Evolutionary conservation across 1,140 invertebrate genomes (phyloP).

Genomic region (Drosophila albomicans): DNA sequence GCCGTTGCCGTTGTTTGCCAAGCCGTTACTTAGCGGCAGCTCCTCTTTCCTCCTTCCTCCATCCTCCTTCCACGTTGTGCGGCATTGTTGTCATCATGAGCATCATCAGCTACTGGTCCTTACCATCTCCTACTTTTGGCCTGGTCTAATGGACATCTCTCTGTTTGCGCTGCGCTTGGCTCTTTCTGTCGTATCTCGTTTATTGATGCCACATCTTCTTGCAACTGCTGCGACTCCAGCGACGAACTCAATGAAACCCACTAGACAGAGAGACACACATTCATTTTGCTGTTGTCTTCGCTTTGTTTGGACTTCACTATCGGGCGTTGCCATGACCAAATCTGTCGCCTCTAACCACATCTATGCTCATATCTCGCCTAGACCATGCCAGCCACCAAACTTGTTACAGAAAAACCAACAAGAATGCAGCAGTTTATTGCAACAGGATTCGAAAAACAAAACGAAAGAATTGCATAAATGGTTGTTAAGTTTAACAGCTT

Average conservation of each 20-base stretch:
- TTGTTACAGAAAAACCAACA: conserved; percentile 15
- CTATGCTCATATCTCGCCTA: conserved; percentile 23
- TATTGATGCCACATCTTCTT: conserved; percentile 71
- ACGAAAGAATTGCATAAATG: conserved; percentile 12
- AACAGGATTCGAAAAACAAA: conserved; percentile 16
- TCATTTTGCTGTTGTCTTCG: conserved; percentile 47
- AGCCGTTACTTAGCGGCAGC: conserved; percentile 65
- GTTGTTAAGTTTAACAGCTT: not conserved
- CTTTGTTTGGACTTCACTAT: conserved; percentile 55
- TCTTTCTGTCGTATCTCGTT: conserved; percentile 68
- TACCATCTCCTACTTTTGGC: conserved; percentile 37
- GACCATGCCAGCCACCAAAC: conserved; percentile 17
- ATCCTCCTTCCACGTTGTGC: conserved; percentile 10
- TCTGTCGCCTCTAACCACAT: conserved; percentile 27
- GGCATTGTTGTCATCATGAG: conserved; percentile 25
- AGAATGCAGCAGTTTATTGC: conserved; percentile 39
- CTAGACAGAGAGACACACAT: conserved; percentile 30
- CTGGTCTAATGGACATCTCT: conserved; percentile 64
- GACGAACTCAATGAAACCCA: conserved; percentile 52
- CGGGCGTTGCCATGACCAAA: conserved; percentile 58
- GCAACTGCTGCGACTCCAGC: conserved; percentile 14
- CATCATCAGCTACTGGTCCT: conserved; percentile 50
- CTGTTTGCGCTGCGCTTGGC: conserved; percentile 57
- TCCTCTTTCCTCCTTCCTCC: conserved; percentile 4
- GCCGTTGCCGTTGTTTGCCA: conserved; percentile 71